Conservation (phyloP, 2,113 vertebrate species). For the Myotis davidii region DNA sequence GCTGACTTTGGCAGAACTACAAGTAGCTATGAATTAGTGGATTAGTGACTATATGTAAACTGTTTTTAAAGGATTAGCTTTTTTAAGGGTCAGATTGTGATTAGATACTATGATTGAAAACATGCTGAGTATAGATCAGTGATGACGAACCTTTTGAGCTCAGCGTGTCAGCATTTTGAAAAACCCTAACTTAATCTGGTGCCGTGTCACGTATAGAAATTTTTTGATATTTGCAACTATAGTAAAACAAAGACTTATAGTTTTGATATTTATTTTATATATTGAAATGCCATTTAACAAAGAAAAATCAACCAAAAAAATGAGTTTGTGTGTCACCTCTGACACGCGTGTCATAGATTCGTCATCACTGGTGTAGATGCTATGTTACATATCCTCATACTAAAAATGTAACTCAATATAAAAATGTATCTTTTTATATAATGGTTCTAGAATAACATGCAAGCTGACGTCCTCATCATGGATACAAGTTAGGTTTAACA, state of each 20-base stretch:
- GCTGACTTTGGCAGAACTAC: conserved; percentile 59
- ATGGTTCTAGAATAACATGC: neutral
- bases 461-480: neutral
- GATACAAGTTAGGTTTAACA: neutral
- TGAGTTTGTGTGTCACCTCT: too few species aligned
- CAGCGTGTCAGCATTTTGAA: too few species aligned
- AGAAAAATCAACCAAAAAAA: too few species aligned
- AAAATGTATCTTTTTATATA: conserved; percentile 45
- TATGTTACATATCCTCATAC: neutral
- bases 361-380: neutral
- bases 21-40: conserved; percentile 51
- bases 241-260: too few species aligned
- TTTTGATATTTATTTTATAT: too few species aligned
- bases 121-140: neutral
- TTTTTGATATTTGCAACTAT: too few species aligned
- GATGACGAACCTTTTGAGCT: too few species aligned
- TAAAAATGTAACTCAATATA: conserved; percentile 42
- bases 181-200: too few species aligned
- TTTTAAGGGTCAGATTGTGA: conserved; percentile 36
- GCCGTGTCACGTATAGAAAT: too few species aligned
- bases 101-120: conserved; percentile 44
- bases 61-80: conserved; percentile 66
- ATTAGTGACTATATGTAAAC: conserved; percentile 45
- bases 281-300: too few species aligned
- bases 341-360: too few species aligned